phyloP scores from a whole-genome alignment of 2,113 vertebrate species.

The Malurus cyaneus region DNA sequence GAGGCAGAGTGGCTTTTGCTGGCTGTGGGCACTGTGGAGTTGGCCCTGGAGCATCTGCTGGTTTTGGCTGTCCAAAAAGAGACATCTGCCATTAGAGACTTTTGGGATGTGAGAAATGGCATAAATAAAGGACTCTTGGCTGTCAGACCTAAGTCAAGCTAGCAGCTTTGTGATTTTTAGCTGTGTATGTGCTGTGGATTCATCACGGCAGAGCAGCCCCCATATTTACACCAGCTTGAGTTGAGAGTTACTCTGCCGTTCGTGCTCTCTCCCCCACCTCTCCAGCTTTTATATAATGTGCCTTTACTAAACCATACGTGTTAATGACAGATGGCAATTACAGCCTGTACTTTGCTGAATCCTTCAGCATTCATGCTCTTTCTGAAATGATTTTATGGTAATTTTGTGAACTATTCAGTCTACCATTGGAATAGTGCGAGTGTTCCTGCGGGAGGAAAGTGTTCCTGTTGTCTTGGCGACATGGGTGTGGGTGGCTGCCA shows the following conservation, averaged over 20 bases:
- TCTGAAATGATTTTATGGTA: slow-evolving; percentile 11
- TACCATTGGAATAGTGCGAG: neutral
- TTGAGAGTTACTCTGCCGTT: neutral
- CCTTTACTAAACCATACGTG: slow-evolving; percentile 34
- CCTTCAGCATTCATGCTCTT: slow-evolving; percentile 26
- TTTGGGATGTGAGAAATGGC: neutral
- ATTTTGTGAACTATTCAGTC: slow-evolving; percentile 38
- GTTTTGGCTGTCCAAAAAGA: neutral
- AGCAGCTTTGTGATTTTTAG: neutral
- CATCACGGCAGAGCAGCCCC: neutral
- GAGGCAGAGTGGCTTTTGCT: neutral
- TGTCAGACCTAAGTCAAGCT: neutral
- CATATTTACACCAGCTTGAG: neutral
- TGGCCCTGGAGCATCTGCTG: neutral
- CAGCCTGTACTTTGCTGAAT: slow-evolving; percentile 37
- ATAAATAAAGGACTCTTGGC: neutral
- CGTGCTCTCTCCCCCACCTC: slow-evolving; percentile 10
- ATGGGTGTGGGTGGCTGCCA: slow-evolving; percentile 54
- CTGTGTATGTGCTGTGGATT: neutral
- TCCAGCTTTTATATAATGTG: slow-evolving; percentile 20
- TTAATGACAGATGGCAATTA: slow-evolving; percentile 61
- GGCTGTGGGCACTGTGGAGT: neutral
- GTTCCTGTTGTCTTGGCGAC: slow-evolving; percentile 52
- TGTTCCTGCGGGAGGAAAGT: slow-evolving; percentile 42
- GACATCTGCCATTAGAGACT: neutral